Evolutionary conservation across 2,797 vertebrate genomes (phyloP).

Genomic region (Australoheros facetus): DNA sequence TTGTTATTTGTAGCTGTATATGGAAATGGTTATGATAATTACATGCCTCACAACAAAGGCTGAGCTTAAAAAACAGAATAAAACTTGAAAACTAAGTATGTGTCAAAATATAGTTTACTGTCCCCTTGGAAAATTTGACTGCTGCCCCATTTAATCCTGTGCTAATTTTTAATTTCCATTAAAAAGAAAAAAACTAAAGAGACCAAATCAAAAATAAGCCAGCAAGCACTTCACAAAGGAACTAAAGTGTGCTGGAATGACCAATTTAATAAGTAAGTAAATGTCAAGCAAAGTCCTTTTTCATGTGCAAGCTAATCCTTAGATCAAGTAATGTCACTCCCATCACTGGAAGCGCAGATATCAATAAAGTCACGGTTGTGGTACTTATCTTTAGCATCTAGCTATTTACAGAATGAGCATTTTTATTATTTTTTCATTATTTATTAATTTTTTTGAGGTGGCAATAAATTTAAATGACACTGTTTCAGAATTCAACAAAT

Average conservation of each 20-base stretch:
- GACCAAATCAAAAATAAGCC: background rate
- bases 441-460: too few species aligned
- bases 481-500: background rate
- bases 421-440: too few species aligned
- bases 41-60: background rate
- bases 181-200: background rate
- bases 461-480: background rate
- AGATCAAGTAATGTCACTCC: too few species aligned
- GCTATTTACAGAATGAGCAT: too few species aligned
- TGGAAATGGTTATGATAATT: background rate
- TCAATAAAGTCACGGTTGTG: too few species aligned
- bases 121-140: background rate
- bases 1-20: background rate
- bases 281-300: too few species aligned
- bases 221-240: background rate
- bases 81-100: background rate
- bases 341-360: too few species aligned
- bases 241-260: too few species aligned
- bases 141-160: accelerated
- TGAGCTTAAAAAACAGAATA: background rate
- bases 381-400: too few species aligned
- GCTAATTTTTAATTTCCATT: background rate
- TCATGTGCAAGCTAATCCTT: too few species aligned
- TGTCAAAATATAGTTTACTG: background rate
- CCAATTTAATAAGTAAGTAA: too few species aligned